phyloP scores from a whole-genome alignment of 2,797 vertebrate genomes.

The Myotis vivesi region DNA sequence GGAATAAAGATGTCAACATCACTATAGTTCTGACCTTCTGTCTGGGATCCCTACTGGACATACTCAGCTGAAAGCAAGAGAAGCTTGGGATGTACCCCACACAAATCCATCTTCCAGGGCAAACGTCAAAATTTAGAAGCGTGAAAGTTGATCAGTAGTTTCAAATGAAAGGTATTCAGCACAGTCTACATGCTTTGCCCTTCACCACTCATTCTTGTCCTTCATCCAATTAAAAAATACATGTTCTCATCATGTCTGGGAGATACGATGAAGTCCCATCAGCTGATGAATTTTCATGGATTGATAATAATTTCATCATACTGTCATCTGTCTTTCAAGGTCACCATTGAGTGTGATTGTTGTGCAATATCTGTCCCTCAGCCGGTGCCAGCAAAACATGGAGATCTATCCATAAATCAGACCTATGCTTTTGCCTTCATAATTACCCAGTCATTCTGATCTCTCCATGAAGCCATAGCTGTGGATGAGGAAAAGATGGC shows the following conservation, averaged over 20 bases:
- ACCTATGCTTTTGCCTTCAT: background rate
- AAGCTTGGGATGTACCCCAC: background rate
- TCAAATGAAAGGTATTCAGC: background rate
- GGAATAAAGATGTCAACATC: background rate
- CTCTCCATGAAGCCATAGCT: background rate
- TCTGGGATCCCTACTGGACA: background rate
- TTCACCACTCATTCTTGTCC: background rate
- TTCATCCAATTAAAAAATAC: background rate
- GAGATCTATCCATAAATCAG: background rate
- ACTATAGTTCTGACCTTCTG: background rate
- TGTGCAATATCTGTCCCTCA: background rate
- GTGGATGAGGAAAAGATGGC: background rate
- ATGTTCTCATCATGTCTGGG: background rate
- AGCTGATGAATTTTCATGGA: background rate
- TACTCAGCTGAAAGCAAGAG: background rate
- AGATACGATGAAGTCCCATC: background rate
- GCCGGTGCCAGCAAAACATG: background rate
- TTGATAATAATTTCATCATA: background rate
- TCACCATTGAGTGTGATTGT: background rate
- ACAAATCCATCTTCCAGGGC: background rate
- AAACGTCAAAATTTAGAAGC: background rate
- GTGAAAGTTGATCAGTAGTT: background rate
- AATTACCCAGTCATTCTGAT: background rate
- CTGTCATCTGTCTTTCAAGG: background rate
- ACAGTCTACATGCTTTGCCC: background rate